Base-by-base conservation (phyloP, 2,797 vertebrate species). In the Synaphobranchus kaupii region DNA sequence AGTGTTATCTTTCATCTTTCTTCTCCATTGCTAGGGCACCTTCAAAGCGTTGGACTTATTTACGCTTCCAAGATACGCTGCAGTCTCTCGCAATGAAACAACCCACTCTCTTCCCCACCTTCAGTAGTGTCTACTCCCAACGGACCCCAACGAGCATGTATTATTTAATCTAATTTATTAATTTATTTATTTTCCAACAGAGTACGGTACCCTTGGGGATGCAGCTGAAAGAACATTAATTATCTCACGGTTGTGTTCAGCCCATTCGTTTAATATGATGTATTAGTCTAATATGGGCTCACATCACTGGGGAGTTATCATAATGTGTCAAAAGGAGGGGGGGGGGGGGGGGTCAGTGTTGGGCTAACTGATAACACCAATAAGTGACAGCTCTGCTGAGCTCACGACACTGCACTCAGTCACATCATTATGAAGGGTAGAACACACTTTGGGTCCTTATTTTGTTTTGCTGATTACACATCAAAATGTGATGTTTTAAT, bases 241-340 rank as follows among this genome's bases (percentile, higher is more conserved):
- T 80, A 86, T 60, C 54, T 28, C 54, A 17, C 31, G 60, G 85
- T 73, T 81, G 78, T 81, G 52, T 47, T 80, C 50, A n/a, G 73
- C 50, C 54, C 52, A 60, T 60, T 81, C 31, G 47, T 86, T 80
- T 39, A 58, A 86, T 86, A 60, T 80, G 54, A 80, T 76, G 71
- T 76, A 86, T 80, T 86, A 58, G 73, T 17, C 73, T 31, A 78
- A 44, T 86, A 56, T 86, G 17, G 39, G 54, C 17, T 9, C 73
- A 39, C 28, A 1, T 13, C 68, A 58, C 28, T 17, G 22, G 56
- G 83, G 83, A 63, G 54, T 63, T 84, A 28, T 60, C 50, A 56
- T 83, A n/a, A 84, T 63, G 47, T 28, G 9, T 85, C 60, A 85
- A 50, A 50, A 31, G 39, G 34, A 31, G 31, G 48, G 28, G 52